Evolutionary conservation across 2,113 vertebrate species (phyloP), one percentile per base, ranked within the genome.

Genomic region (Phalacrocorax pelagicus): DNA sequence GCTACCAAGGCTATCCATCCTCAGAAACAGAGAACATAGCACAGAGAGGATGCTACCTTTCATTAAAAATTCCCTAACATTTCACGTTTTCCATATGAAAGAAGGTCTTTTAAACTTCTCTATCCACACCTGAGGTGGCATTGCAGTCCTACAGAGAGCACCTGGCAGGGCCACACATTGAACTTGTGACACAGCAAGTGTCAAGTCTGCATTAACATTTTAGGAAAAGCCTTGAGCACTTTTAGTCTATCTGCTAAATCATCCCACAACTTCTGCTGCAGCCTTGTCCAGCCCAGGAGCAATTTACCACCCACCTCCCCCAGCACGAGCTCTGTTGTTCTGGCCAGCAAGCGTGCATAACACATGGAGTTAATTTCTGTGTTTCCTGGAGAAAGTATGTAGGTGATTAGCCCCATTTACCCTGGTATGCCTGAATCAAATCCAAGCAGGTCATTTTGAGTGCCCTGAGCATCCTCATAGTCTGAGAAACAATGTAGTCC

Each of bases 271-370:
- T 63, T 26, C 29, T 29, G 27, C 69, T 86, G 63, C 42, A 95
- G 47, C 80, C 51, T 92, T 51, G 92, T 96, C 81, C 77, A 92
- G 73, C 70, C 18, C 2, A 94, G 84, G 84, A 95, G 18, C 73
- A 90, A 91, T 95, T 91, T 90, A 96, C 96, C 86, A 90, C 83
- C 94, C 78, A 84, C 70, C 38, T 77, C 15, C 23, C 46, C 22
- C 95, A 96, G 88, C 86, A 80, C 2, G 77, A 69, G 27, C 44
- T 69, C 46, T 44, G 22, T 14, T 92, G 69, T 61, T 94, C 81
- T 90, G 71, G 54, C 70, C 63, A 87, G 72, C 78, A 80, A 90
- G 42, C 4, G 1, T 4, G 2, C 27, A 3, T 59, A 77, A 62
- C 29, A 66, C 24, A 81, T 0, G 19, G 78, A 86, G 46, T 57